Conservation (phyloP, 2,113 vertebrate genomes). For the Narcine bancroftii region DNA sequence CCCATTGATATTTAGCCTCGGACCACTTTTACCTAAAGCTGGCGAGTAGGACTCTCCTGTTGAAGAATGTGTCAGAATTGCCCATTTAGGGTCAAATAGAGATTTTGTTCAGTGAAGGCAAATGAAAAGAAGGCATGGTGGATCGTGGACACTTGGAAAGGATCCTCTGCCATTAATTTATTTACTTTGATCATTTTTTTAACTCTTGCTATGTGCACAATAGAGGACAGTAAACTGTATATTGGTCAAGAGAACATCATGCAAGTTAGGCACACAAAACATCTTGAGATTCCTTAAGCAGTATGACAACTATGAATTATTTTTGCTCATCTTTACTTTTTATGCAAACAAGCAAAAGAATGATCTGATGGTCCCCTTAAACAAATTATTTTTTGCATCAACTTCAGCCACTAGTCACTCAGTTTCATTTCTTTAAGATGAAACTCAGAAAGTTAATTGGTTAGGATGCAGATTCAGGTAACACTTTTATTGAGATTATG, state of each 20-base stretch:
- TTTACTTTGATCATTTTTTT: not conserved
- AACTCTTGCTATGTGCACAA: not conserved
- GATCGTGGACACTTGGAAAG: not conserved
- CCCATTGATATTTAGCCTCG: not conserved
- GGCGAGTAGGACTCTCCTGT: not conserved
- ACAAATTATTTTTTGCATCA: too few species aligned
- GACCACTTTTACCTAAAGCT: not conserved
- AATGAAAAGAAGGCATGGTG: not conserved
- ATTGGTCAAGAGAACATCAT: not conserved
- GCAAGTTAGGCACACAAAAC: not conserved
- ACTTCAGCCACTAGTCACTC: not conserved
- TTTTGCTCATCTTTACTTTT: not conserved
- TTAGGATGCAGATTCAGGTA: not conserved
- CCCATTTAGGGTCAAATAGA: not conserved
- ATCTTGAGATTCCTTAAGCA: not conserved
- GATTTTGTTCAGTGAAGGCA: not conserved
- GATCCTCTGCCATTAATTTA: too few species aligned
- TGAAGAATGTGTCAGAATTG: not conserved
- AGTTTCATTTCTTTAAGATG: not conserved
- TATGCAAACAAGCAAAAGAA: not conserved
- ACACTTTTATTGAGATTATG: not conserved
- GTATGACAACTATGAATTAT: not conserved
- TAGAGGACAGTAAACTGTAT: not conserved
- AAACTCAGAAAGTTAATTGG: not conserved
- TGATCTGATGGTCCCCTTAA: not conserved